A percentile compares a stretch with the other conserved stretches of the same genome.
Conservation (phyloP, 2,888 invertebrate genomes). For the Leucophora obtusa region DNA sequence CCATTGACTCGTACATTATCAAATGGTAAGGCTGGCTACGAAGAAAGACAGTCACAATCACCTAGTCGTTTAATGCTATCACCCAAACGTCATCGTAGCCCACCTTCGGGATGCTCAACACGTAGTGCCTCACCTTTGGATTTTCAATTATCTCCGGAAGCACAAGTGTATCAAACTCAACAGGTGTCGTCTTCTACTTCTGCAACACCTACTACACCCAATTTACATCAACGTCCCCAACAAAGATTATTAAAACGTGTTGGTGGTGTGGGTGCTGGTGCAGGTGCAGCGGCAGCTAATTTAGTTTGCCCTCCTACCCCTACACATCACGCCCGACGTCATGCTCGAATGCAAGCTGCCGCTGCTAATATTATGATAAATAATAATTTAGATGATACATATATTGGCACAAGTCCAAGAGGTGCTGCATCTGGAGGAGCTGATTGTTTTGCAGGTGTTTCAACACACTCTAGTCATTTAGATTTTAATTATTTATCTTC, state of each 20-base stretch:
- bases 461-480: constrained; percentile 68
- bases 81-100: constrained; percentile 75
- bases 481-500: constrained; percentile 67
- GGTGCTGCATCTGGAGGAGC: constrained; percentile 5
- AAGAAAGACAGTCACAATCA: constrained; percentile 66
- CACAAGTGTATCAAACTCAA: constrained; percentile 23
- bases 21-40: constrained; percentile 79
- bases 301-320: constrained; percentile 92
- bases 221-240: constrained; percentile 80
- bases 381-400: constrained; percentile 63
- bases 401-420: constrained; percentile 49
- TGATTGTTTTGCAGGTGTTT: constrained; percentile 11
- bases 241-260: constrained; percentile 83
- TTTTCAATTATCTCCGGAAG: constrained; percentile 70
- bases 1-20: constrained; percentile 85
- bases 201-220: constrained; percentile 54
- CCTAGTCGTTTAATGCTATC: constrained; percentile 72
- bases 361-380: constrained; percentile 50
- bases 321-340: constrained; percentile 88
- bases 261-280: constrained; percentile 69
- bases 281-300: constrained; percentile 72
- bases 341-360: constrained; percentile 74
- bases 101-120: constrained; percentile 78
- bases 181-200: constrained; percentile 36
- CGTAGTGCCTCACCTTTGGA: constrained; percentile 78